Evolutionary conservation across 2,113 vertebrate genomes (phyloP), one percentile per base, ranked within the genome.

Genomic region (Canis aureus): DNA sequence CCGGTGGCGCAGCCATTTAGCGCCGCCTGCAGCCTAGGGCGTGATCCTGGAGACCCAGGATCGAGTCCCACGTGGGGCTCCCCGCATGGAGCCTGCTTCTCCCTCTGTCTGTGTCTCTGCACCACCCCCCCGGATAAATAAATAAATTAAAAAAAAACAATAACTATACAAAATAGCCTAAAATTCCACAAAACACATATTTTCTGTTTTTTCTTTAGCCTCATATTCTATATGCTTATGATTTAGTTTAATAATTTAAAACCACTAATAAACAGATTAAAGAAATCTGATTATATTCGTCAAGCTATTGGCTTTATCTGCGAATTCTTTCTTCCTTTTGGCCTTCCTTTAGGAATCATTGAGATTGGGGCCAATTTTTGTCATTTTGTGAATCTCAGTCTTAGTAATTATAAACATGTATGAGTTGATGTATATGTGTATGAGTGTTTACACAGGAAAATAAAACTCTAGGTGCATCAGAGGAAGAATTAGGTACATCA

Each of bases 201-300:
- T 93, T 74, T 60, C 55, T 51, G 49, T 57, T 32, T 86, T 71
- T 55, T 69, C 29, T 38, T 71, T 91, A 86, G 49, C 4, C 23
- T 10, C 4, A 81, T 38, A 73, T 74, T 87, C 82, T 81, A 49
- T 71, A 80, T 81, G 35, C 10, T 74, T 66, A 64, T 86, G 51
- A 55, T 69, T 73, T 80, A 83, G 32, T 69, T 62, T 73, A 84
- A 80, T 38, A 69, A 62, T 35, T 94, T 82, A 83, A 76, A 93
- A 49, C 22, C 20, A 73, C 19, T 89, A 84, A 23, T 71, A 94
- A 62, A 57, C 35, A 67, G 32, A 64, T 57, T 32, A 83, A 81
- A 13, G 73, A 94, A 53, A 73, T 73, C 25, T 79, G 8, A 85
- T 53, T 92, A 80, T 43, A 81, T 82, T 67, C 38, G 17, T 80